Percentiles rank a stretch among this genome's conserved stretches.
phyloP scores from a whole-genome alignment of 2,113 vertebrate genomes.

The Polypterus bichir region DNA sequence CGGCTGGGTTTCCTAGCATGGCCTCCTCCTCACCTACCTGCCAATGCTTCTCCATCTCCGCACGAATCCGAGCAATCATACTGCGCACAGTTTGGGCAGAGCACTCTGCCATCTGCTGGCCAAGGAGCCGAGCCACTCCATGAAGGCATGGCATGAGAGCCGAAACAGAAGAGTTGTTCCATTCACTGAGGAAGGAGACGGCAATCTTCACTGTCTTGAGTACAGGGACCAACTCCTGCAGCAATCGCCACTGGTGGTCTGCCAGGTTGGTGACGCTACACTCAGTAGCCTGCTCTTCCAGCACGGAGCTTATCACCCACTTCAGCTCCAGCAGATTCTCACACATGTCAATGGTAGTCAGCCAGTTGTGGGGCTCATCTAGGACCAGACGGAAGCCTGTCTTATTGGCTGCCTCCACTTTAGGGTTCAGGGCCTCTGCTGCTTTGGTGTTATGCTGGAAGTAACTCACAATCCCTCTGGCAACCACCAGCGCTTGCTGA shows the following conservation, averaged over 20 bases:
- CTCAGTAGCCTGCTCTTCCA: slow-evolving; percentile 34
- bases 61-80: slow-evolving; percentile 26
- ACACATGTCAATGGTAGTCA: slow-evolving; percentile 43
- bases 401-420: slow-evolving; percentile 28
- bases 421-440: slow-evolving; percentile 23
- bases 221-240: slow-evolving; percentile 41
- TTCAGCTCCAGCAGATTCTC: slow-evolving; percentile 40
- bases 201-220: slow-evolving; percentile 38
- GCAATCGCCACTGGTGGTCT: slow-evolving; percentile 46
- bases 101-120: slow-evolving; percentile 28
- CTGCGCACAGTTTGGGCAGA: slow-evolving; percentile 23
- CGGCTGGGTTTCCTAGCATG: slow-evolving; percentile 26
- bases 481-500: slow-evolving; percentile 25
- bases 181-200: slow-evolving; percentile 34
- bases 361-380: slow-evolving; percentile 34
- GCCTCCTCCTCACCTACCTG: slow-evolving; percentile 27
- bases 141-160: slow-evolving; percentile 45
- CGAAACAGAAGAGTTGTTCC: slow-evolving; percentile 37
- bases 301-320: slow-evolving; percentile 40
- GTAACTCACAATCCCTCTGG: slow-evolving; percentile 31
- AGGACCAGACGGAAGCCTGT: slow-evolving; percentile 17
- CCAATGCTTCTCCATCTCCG: slow-evolving; percentile 35
- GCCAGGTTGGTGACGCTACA: slow-evolving; percentile 23
- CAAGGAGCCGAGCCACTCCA: slow-evolving; percentile 28
- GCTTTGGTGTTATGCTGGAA: slow-evolving; percentile 36